These are phyloP conservation scores for human (Homo sapiens) DNA, from an alignment of 2,113 vertebrate species.

Conservation along the genomic window GRCh38 chr7:151405501-151406000, in stretches of 20 bases:
- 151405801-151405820: neutral
- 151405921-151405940: neutral
- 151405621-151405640: no score
- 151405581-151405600: no score
- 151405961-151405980: neutral
- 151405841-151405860: neutral
- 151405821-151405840: neutral
- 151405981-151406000: neutral
- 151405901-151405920: neutral
- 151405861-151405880: neutral
- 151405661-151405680: neutral
- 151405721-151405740: neutral
- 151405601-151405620: neutral
- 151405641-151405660: neutral
- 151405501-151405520: neutral
- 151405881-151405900: neutral
- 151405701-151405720: neutral
- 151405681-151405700: fast-evolving
- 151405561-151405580: neutral
- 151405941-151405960: neutral
- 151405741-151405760: neutral
- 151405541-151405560: neutral
- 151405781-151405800: neutral
- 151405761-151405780: neutral
- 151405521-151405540: no score